Conservation (phyloP, 1,140 invertebrate genomes). For the Atopsyche davidsoni region DNA sequence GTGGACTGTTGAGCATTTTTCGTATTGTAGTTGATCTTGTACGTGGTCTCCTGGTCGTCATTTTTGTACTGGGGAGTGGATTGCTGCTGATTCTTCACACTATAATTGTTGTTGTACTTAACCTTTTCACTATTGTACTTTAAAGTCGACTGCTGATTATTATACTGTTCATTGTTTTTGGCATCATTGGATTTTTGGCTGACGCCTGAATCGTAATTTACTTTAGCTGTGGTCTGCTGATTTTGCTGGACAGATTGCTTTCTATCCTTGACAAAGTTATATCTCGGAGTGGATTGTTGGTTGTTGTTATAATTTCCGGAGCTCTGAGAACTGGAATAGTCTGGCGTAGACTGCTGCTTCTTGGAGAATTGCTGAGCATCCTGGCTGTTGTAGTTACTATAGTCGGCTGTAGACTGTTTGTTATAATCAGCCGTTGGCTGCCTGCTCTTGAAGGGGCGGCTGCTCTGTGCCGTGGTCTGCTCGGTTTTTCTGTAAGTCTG, state of each 20-base stretch:
- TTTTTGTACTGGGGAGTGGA: constrained; percentile 5
- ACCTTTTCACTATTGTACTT: constrained; percentile 16
- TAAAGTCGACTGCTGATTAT: constrained; percentile 11
- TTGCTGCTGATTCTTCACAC: constrained; percentile 5
- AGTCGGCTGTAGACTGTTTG: constrained; percentile 11
- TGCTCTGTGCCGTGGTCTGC: constrained; percentile 25
- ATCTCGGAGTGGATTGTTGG: constrained; percentile 8
- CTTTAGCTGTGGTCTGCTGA: constrained; percentile 5
- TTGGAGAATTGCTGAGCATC: too few relatives aligned
- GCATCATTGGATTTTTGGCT: constrained; percentile 5
- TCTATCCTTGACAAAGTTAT: constrained; percentile 15
- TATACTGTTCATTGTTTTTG: constrained; percentile 1
- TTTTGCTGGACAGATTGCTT: constrained; percentile 10
- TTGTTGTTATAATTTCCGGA: constrained; percentile 15
- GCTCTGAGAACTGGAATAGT: constrained; percentile 3
- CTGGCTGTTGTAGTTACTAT: constrained; percentile 6
- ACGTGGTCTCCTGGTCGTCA: constrained; percentile 14
- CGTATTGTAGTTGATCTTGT: constrained; percentile 10
- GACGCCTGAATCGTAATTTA: constrained; percentile 10
- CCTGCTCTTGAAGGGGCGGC: constrained; percentile 18
- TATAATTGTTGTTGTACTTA: constrained; percentile 12
- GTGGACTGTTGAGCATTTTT: constrained; percentile 10
- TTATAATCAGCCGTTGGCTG: constrained; percentile 20
- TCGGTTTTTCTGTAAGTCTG: constrained; percentile 23
- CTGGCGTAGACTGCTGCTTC: constrained; percentile 5